Evolutionary conservation across 2,113 vertebrate species (phyloP).

Genomic region (Acanthochromis polyacanthus): DNA sequence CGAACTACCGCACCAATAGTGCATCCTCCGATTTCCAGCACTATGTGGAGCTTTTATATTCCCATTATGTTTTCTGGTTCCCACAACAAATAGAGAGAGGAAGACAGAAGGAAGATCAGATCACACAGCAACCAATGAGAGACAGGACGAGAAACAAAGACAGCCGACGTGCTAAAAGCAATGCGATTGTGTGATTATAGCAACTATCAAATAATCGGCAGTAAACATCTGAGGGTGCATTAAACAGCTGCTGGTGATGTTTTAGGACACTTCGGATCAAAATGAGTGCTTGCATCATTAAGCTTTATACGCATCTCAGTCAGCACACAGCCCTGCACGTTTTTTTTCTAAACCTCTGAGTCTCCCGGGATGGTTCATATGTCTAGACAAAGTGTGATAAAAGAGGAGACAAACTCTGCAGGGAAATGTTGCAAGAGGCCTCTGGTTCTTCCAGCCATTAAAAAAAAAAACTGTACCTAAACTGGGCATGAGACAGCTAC

Average conservation of each 20-base stretch:
- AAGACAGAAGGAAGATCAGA: neutral
- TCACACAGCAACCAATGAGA: conserved; percentile 9
- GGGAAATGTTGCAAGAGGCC: too few relatives aligned
- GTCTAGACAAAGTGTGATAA: conserved; percentile 4
- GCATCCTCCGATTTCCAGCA: too few relatives aligned
- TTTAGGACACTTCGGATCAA: neutral
- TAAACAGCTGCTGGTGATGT: too few relatives aligned
- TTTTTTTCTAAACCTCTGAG: too few relatives aligned
- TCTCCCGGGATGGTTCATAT: too few relatives aligned
- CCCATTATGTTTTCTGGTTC: neutral
- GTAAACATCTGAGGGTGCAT: too few relatives aligned
- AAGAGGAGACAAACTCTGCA: neutral
- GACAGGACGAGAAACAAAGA: conserved; percentile 19
- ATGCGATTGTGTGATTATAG: too few relatives aligned
- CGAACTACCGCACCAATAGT: too few relatives aligned
- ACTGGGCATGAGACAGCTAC: neutral
- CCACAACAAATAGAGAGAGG: neutral
- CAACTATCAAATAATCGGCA: too few relatives aligned
- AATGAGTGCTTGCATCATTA: neutral
- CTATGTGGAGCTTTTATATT: too few relatives aligned
- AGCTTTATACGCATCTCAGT: neutral
- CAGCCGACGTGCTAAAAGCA: neutral
- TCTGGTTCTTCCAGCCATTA: too few relatives aligned
- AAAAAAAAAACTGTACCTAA: too few relatives aligned
- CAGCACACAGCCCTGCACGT: neutral